Base-by-base conservation (phyloP, 2,888 invertebrate genomes). In the Cecidostiba fungosa region DNA sequence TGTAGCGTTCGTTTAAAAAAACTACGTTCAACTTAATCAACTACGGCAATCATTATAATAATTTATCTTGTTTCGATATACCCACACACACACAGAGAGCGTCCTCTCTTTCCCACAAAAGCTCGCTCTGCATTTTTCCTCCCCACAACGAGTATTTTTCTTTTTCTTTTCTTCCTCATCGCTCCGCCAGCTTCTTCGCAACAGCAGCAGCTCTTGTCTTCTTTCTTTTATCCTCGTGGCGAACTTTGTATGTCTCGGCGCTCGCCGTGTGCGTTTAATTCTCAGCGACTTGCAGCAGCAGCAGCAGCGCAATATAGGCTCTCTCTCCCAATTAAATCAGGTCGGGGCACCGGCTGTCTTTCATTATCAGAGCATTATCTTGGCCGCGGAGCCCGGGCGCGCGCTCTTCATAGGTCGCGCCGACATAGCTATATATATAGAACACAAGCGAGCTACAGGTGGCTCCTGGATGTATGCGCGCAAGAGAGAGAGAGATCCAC, bases 331-430 rank as follows among this genome's bases (percentile, higher is more conserved):
- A 90, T 90, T 90, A 90, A 90, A 90, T 90, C 88, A 89, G 88
- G 87, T 88, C 86, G 88, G 85, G 62, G 50, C 69, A 87, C 81
- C 62, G 87, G 88, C 90, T 89, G 88, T 89, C 88, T 88, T 88
- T 89, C 89, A 89, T 91, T 91, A 92, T 91, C 91, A 89, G 91
- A 5, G 74, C 88, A 90, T 90, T 91, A 92, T 92, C 92, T 90
- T 87, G 88, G 88, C 87, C 88, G 4, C 54, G 43, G 59, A 29
- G 43, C 76, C 88, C 88, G 90, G 89, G 88, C 90, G 50, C 50
- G 50, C 50, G 50, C 54, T 59, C 54, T 90, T 90, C 90, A 91
- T 91, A 89, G 89, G 83, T 62, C 74, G 59, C 43, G 29, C 54
- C 36, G 32, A 19, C 36, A 29, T 39, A 29, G 54, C 16, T 50